phyloP scores from a whole-genome alignment of 2,797 vertebrate genomes.

The Pipistrellus pygmaeus region DNA sequence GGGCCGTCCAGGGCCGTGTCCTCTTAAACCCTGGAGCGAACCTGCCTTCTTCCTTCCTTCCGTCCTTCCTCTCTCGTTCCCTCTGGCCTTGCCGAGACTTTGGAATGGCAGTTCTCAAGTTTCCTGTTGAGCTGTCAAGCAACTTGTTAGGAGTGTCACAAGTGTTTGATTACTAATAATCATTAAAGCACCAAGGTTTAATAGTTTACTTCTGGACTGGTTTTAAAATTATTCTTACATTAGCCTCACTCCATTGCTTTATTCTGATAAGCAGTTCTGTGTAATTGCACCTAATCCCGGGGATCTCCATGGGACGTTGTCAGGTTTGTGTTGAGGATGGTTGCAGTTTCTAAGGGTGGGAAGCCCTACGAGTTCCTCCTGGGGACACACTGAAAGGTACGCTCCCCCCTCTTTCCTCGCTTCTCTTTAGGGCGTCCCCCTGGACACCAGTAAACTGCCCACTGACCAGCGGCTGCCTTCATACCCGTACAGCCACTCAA shows the following conservation, averaged over 20 bases:
- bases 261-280: neutral
- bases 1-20: neutral
- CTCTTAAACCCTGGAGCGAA: neutral
- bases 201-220: neutral
- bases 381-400: neutral
- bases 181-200: neutral
- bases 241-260: neutral
- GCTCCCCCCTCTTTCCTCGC: neutral
- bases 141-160: neutral
- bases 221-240: neutral
- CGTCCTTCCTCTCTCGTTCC: neutral
- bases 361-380: neutral
- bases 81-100: neutral
- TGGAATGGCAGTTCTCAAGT: neutral
- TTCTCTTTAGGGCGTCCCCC: conserved; percentile 91
- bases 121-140: neutral
- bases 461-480: conserved; percentile 93
- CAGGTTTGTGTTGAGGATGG: neutral
- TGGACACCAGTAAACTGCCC: conserved; percentile 95
- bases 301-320: accelerated
- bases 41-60: no score
- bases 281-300: neutral
- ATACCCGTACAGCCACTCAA: conserved; percentile 90
- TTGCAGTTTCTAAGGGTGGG: neutral
- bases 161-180: neutral